Evolutionary conservation across 2,113 vertebrate genomes (phyloP).

Genomic region (Sisor rabdophorus): DNA sequence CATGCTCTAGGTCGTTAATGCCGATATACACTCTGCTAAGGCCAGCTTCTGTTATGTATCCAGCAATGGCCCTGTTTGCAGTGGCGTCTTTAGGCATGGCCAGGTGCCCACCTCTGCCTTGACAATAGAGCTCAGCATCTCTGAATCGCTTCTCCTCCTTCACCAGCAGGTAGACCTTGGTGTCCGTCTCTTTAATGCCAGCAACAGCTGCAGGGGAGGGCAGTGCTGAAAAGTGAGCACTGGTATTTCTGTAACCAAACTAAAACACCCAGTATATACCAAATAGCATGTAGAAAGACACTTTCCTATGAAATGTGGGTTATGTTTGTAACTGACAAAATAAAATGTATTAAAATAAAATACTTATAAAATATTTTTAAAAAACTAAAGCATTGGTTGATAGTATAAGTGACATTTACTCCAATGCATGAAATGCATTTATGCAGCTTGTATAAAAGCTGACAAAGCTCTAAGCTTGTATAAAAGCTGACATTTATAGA

Average conservation of each 20-base stretch:
- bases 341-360: not conserved
- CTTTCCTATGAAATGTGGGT: not conserved
- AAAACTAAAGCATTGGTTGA: too few relatives aligned
- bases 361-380: not conserved
- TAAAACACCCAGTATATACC: conserved; percentile 57
- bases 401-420: too few relatives aligned
- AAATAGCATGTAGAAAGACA: conserved; percentile 31
- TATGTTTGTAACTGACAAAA: conserved; percentile 4
- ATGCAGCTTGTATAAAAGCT: not conserved
- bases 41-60: conserved; percentile 83
- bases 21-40: conserved; percentile 90
- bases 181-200: conserved; percentile 92
- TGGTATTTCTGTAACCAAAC: conserved; percentile 80
- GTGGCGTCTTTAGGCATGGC: conserved; percentile 92
- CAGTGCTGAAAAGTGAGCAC: conserved; percentile 95
- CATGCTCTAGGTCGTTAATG: conserved; percentile 85
- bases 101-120: conserved; percentile 84
- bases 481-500: not conserved
- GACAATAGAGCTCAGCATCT: conserved; percentile 88
- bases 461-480: conserved; percentile 10
- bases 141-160: conserved; percentile 89
- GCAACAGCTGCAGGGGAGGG: conserved; percentile 97
- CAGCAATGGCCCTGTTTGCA: conserved; percentile 81
- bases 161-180: conserved; percentile 93
- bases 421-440: too few relatives aligned